Percentiles rank a stretch among this genome's conserved stretches.
phyloP scores from a whole-genome alignment of 2,888 invertebrate species.

The Barypeithes pellucidus region DNA sequence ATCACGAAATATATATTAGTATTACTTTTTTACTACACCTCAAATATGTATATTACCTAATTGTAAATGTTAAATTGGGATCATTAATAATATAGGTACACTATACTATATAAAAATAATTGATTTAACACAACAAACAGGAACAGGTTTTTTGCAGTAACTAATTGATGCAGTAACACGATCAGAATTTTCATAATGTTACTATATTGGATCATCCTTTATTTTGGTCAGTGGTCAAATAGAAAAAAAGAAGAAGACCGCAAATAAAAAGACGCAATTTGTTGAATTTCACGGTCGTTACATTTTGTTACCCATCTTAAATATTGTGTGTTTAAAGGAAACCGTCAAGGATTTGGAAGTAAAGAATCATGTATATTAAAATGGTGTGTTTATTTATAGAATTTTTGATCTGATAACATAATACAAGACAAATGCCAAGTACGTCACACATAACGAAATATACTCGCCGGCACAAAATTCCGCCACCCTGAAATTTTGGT shows the following conservation, averaged over 20 bases:
- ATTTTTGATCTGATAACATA: slow-evolving; percentile 21
- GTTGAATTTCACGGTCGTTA: slow-evolving; percentile 35
- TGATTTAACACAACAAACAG: background rate
- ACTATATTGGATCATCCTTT: slow-evolving; percentile 33
- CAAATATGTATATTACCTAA: no score
- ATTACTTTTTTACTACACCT: no score
- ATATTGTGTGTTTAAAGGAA: slow-evolving; percentile 32
- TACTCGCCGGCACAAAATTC: no score
- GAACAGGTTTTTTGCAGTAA: slow-evolving; percentile 17
- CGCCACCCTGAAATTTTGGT: no score
- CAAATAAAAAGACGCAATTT: slow-evolving; percentile 27
- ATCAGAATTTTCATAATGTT: background rate
- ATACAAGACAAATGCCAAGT: background rate
- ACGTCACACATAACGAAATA: no score
- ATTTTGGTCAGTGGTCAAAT: slow-evolving; percentile 30
- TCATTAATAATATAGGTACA: background rate
- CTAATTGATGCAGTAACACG: slow-evolving; percentile 24
- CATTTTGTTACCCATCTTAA: slow-evolving; percentile 30
- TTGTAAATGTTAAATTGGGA: background rate
- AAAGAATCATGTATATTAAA: slow-evolving; percentile 27
- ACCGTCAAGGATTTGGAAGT: slow-evolving; percentile 37
- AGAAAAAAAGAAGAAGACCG: slow-evolving; percentile 33
- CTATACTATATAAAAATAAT: background rate
- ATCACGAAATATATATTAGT: no score
- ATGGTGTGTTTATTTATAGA: slow-evolving; percentile 6